phyloP scores from a whole-genome alignment of 2,797 vertebrate genomes.

The Buceros bicornis region DNA sequence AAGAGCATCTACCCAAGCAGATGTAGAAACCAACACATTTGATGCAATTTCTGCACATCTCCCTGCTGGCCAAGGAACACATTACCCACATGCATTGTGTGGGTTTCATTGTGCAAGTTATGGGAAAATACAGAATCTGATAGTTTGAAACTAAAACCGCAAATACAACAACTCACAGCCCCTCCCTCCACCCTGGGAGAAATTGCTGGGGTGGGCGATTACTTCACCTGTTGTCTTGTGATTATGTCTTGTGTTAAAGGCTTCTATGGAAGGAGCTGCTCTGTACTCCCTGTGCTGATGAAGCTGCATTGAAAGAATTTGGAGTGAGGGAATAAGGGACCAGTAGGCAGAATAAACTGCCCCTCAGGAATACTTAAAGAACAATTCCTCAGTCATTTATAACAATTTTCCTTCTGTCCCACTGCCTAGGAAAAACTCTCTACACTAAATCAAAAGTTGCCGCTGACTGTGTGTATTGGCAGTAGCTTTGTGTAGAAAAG shows the following conservation, averaged over 20 bases:
- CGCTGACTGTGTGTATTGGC: neutral
- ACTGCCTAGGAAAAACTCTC: neutral
- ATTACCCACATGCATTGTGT: rapidly evolving
- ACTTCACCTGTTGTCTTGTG: neutral
- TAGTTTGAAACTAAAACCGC: neutral
- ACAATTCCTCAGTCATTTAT: neutral
- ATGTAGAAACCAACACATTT: neutral
- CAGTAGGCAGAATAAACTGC: neutral
- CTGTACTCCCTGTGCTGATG: neutral
- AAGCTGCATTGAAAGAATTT: neutral
- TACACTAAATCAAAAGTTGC: neutral
- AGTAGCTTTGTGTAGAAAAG: neutral
- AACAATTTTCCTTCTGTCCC: neutral
- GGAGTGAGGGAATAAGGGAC: neutral
- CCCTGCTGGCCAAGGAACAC: neutral
- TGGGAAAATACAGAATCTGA: neutral
- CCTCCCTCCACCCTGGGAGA: neutral
- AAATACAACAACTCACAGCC: neutral
- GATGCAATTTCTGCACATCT: neutral
- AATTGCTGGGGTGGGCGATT: neutral
- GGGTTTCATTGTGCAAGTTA: neutral
- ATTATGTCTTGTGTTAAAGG: neutral
- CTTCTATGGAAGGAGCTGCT: neutral
- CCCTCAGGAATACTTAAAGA: neutral
- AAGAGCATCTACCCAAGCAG: neutral